Base-by-base conservation (phyloP, 2,888 invertebrate species). In the Dasysyrphus albostriatus region DNA sequence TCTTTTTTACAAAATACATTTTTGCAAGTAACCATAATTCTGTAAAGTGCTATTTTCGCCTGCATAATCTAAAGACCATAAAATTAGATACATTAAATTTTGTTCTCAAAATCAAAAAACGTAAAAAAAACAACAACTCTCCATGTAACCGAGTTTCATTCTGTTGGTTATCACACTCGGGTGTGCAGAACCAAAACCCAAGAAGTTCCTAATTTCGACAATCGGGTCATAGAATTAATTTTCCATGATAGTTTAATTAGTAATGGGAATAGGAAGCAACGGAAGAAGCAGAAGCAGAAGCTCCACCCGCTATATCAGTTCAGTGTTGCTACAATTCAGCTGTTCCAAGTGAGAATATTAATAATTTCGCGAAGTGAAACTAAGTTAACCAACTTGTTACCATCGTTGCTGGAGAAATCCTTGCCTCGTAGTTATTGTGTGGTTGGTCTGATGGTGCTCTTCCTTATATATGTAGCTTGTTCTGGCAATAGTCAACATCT, bases 171-270 rank as follows among this genome's bases (percentile, higher is more conserved):
- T 19, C 12, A 19, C 39, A 37, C 59, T n/a, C 29, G 4, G 4
- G 42, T 6, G 29, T 54, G 44, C 44, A 44, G n/a, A 63, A 63
- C 9, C n/a, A 44, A 63, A 14, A 63, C 29, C 29, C 29, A 44
- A 63, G 29, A 63, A 63, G 69, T 72, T 58, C 70, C 81, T 81
- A 73, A 76, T 85, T 85, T 61, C 58, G 42, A 76, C 73, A 81
- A 77, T 69, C 73, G 81, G 85, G 77, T 74, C 81, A 70, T 81
- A 39, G 77, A 85, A 85, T 85, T 85, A 85, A 85, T 85, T 85
- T 82, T 85, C 85, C 81, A 82, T 85, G 81, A 85, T 85, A 82
- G 85, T 81, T 85, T 85, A 85, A 85, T 85, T 82, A 78, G 81
- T 63, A 77, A 73, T 58, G 85, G 84, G 81, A 85, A 85, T 81